phyloP scores from a whole-genome alignment of 1,140 invertebrate species.

The Maconellicoccus hirsutus region DNA sequence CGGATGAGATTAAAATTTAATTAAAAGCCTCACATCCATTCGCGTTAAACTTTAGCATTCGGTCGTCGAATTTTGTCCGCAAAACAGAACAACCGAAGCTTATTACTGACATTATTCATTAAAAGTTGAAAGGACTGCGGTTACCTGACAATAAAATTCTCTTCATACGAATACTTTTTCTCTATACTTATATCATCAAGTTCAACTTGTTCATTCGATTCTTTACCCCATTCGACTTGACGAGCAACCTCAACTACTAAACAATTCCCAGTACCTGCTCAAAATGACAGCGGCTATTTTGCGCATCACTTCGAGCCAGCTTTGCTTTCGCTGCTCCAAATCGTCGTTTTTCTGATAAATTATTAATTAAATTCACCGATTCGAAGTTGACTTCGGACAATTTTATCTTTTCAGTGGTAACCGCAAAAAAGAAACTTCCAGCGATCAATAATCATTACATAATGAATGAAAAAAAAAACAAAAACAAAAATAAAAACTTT shows the following conservation, averaged over 20 bases:
- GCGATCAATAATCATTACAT: neutral
- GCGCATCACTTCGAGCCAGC: too few relatives aligned
- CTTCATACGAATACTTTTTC: neutral
- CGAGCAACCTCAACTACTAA: too few relatives aligned
- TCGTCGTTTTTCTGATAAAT: too few relatives aligned
- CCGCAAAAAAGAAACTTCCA: neutral
- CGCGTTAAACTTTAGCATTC: neutral
- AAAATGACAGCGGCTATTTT: too few relatives aligned
- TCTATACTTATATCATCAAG: too few relatives aligned
- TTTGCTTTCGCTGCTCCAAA: too few relatives aligned
- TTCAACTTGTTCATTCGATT: too few relatives aligned
- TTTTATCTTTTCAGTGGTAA: too few relatives aligned
- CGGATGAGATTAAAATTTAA: slow-evolving; percentile 5
- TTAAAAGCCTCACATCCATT: neutral
- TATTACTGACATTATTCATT: slow-evolving; percentile 1
- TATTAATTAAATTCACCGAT: too few relatives aligned
- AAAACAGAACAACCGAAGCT: neutral
- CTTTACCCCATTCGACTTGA: too few relatives aligned
- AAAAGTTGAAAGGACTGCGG: neutral
- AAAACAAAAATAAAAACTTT: neutral
- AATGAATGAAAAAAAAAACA: neutral
- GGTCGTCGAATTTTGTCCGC: neutral
- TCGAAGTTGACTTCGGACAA: too few relatives aligned
- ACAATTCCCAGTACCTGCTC: too few relatives aligned
- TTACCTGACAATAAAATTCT: neutral